Evolutionary conservation across 2,797 vertebrate genomes (phyloP), one percentile per base, ranked within the genome.

Genomic region (Antrozous pallidus): DNA sequence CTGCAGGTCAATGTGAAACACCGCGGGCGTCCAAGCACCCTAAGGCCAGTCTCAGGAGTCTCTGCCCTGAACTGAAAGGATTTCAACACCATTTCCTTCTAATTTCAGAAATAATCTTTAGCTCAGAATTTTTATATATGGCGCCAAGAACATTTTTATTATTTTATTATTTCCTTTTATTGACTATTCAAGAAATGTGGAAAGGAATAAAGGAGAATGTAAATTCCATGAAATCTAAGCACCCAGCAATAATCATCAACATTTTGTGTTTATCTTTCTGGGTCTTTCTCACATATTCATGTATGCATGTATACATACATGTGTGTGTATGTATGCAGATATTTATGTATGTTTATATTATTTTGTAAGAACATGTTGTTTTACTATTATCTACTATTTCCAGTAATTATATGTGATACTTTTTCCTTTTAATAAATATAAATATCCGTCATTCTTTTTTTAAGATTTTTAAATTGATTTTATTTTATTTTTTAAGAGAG

Each of bases 381-480:
- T 93, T 49, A 71, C 18, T 36, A 78, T 24, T n/a, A 36, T 38
- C 22, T 92, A 28, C 17, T 63, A 78, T 83, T 88, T 79, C 65
- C 42, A 54, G 4, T 7, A 78, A 78, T 87, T 95, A 24, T 90
- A 28, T 58, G 14, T 78, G 20, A 36, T 71, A 16, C 3, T 36
- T 22, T 77, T 92, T 94, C n/a, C 45, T 95, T 75, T 40, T 67
- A 22, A 61, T 70, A 11, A 95, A 82, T 79, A 65, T 87, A 69
- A 75, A 71, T 92, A 36, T 78, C 20, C 2, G 17, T 58, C 33
- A 61, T 33, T 80, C 73, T 83, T 77, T 61, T n/a, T 63, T 63
- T 1, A 63, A 63, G 61, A 63, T 63, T 63, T 63, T 58, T 58
- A 4, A 5, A 58, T 13, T 28, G 26, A 12, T 13, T 58, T 58